Conservation (phyloP, 2,888 invertebrate species). For the Coelopa pilipes region DNA sequence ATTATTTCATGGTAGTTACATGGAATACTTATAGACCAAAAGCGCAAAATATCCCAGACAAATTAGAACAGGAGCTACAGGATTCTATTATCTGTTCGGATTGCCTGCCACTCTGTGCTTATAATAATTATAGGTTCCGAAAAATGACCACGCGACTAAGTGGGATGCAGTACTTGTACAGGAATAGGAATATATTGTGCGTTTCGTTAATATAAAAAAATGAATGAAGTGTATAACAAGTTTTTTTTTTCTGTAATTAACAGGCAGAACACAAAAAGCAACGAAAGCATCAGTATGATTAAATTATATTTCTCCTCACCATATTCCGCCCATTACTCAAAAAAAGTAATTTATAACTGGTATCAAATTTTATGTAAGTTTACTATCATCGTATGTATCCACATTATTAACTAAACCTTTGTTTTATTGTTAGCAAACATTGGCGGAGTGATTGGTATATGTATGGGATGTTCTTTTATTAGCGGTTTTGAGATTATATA, state of each 20-base stretch:
- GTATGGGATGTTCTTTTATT: slow-evolving; percentile 61
- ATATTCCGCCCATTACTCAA: slow-evolving; percentile 48
- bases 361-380: slow-evolving; percentile 58
- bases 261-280: background rate
- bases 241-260: background rate
- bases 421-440: slow-evolving; percentile 51
- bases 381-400: slow-evolving; percentile 1
- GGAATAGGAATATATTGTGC: slow-evolving; percentile 43
- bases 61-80: slow-evolving; percentile 41
- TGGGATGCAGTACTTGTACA: slow-evolving; percentile 3
- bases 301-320: slow-evolving; percentile 48
- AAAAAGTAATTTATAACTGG: slow-evolving; percentile 54
- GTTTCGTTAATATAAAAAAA: slow-evolving; percentile 31
- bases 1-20: slow-evolving; percentile 38
- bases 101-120: slow-evolving; percentile 55
- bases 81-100: slow-evolving; percentile 47
- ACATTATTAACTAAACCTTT: slow-evolving; percentile 21
- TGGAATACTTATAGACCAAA: slow-evolving; percentile 46
- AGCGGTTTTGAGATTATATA: slow-evolving; percentile 59
- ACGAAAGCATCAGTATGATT: slow-evolving; percentile 43
- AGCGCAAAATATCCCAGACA: background rate
- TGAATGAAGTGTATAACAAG: background rate
- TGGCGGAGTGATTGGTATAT: slow-evolving; percentile 60
- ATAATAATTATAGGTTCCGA: slow-evolving; percentile 48
- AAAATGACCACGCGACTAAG: slow-evolving; percentile 42